phyloP scores from a whole-genome alignment of 2,113 vertebrate species.

The Camelus dromedarius region DNA sequence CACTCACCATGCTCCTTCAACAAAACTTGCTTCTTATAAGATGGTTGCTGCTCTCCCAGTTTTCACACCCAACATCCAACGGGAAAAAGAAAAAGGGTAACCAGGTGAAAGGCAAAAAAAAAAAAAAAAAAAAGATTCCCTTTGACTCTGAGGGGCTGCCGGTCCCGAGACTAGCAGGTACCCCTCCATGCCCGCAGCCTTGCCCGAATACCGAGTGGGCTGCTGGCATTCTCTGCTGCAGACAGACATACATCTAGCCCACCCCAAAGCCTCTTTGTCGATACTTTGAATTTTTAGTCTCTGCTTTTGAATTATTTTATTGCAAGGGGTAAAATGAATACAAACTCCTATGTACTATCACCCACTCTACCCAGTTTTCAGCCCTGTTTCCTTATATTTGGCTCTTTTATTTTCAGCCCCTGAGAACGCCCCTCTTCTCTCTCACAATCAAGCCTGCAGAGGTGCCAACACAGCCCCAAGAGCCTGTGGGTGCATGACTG shows the following conservation, averaged over 20 bases:
- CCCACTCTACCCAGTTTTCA: background rate
- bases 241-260: background rate
- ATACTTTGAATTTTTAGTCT: background rate
- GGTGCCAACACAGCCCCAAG: background rate
- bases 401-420: too few relatives aligned
- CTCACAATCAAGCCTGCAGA: background rate
- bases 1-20: background rate
- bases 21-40: background rate
- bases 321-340: background rate
- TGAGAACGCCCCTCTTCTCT: background rate
- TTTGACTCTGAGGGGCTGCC: background rate
- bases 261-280: accelerated
- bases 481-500: accelerated
- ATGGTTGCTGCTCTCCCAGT: background rate
- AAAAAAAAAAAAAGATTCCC: background rate
- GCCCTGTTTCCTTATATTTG: background rate
- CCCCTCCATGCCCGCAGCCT: background rate
- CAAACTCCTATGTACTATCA: too few relatives aligned
- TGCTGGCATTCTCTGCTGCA: background rate
- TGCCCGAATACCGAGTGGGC: too few relatives aligned
- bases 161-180: background rate
- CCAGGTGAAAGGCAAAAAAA: background rate
- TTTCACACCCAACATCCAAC: background rate
- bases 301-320: background rate
- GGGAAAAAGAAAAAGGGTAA: background rate